These are phyloP conservation scores for Zaprionus gabonicus DNA, from an alignment of 1,140 invertebrate species.

Conservation along the genomic window DNA sequence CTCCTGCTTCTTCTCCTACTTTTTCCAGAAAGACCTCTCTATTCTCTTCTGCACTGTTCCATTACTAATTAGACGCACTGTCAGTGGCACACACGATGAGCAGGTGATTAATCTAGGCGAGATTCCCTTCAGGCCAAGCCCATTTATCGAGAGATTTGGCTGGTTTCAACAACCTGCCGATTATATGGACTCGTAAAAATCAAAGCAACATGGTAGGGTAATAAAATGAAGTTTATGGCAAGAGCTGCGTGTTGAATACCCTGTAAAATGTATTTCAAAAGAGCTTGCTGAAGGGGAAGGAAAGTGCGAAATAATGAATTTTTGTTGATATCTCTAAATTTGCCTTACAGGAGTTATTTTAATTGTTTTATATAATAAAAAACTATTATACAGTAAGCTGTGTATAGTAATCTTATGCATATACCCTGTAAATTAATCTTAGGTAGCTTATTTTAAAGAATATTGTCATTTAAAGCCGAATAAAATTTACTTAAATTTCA, in stretches of 20 bases:
- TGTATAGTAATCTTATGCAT: no score
- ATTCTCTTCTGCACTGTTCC: background rate
- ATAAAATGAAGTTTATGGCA: conserved; percentile 17
- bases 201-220: conserved; percentile 39
- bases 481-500: no score
- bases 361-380: no score
- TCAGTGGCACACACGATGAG: conserved; percentile 51
- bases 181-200: conserved; percentile 69
- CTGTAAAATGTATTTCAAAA: background rate
- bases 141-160: conserved; percentile 14
- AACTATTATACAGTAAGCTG: no score
- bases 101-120: conserved; percentile 60
- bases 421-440: no score
- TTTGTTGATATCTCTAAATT: no score
- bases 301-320: no score
- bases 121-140: conserved; percentile 14
- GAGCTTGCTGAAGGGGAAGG: background rate
- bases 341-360: no score
- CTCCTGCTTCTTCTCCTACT: background rate
- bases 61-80: conserved; percentile 36
- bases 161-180: background rate
- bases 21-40: background rate
- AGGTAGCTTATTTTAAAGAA: no score
- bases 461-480: no score
- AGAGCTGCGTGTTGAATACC: background rate